These are phyloP conservation scores for Miniopterus natalensis DNA, from an alignment of 2,113 vertebrate genomes.

Conservation along the genomic window DNA sequence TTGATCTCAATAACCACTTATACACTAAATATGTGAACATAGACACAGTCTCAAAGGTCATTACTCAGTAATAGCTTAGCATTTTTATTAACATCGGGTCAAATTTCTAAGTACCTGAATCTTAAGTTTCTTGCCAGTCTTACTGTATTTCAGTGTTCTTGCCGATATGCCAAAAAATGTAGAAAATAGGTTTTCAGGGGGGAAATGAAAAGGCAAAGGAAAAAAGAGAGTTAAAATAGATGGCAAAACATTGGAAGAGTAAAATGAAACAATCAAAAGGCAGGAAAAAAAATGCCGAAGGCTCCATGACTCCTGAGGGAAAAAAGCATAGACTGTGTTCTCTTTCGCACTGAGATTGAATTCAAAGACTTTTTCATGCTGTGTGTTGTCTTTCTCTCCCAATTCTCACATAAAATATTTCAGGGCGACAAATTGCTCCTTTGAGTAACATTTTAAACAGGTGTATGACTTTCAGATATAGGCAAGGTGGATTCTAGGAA, in stretches of 20 bases:
- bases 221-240: background rate
- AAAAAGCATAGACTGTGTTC: background rate
- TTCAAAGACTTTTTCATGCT: constrained; percentile 1
- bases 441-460: constrained; percentile 58
- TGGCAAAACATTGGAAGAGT: background rate
- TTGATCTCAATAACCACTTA: background rate
- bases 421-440: constrained; percentile 53
- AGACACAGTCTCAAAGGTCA: background rate
- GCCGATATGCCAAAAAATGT: background rate
- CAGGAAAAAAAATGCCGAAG: background rate
- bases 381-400: constrained; percentile 41
- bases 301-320: background rate
- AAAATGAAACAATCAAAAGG: constrained; percentile 29
- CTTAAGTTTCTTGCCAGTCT: constrained; percentile 9
- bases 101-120: background rate
- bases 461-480: constrained; percentile 53
- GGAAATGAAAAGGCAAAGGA: background rate
- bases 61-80: background rate
- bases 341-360: constrained; percentile 30
- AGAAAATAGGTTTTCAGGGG: background rate
- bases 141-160: background rate
- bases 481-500: constrained; percentile 44
- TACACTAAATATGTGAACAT: background rate
- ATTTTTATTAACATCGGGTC: background rate
- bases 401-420: constrained; percentile 59